A percentile compares a stretch with the other conserved stretches of the same genome.
Evolutionary conservation across 35 echinoderm and acorn worm species (phyloP).

Genomic region (Ophiothrix spiculata): DNA sequence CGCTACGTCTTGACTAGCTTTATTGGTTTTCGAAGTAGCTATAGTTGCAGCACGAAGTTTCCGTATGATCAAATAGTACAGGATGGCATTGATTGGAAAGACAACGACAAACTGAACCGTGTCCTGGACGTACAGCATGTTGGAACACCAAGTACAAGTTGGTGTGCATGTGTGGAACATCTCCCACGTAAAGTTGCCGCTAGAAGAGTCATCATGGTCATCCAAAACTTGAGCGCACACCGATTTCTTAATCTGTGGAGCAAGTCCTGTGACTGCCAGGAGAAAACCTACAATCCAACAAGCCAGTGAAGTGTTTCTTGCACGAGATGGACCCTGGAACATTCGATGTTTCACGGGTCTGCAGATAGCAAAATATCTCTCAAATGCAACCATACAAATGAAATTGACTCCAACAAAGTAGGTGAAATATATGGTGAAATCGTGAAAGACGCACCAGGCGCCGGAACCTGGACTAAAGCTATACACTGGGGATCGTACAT

Average conservation of each 20-base stretch:
- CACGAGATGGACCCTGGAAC: background rate
- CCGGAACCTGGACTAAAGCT: background rate
- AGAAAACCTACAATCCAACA: background rate
- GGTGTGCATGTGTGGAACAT: background rate
- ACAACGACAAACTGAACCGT: background rate
- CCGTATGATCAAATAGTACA: background rate
- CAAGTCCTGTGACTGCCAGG: background rate
- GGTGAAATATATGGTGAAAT: background rate
- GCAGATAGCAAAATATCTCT: background rate
- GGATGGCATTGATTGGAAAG: background rate
- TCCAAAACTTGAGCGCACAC: background rate
- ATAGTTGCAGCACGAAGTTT: background rate
- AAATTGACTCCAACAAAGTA: background rate
- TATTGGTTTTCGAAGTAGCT: background rate
- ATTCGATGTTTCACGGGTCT: background rate
- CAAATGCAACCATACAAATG: background rate
- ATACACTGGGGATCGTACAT: background rate
- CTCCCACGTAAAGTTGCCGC: no score
- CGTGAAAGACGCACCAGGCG: background rate
- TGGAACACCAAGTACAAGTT: background rate
- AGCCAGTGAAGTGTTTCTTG: background rate
- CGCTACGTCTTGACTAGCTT: background rate
- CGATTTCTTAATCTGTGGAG: background rate
- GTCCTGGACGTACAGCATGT: background rate
- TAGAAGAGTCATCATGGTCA: background rate